Conservation (phyloP, 2,797 vertebrate species). For the Karalla daura region DNA sequence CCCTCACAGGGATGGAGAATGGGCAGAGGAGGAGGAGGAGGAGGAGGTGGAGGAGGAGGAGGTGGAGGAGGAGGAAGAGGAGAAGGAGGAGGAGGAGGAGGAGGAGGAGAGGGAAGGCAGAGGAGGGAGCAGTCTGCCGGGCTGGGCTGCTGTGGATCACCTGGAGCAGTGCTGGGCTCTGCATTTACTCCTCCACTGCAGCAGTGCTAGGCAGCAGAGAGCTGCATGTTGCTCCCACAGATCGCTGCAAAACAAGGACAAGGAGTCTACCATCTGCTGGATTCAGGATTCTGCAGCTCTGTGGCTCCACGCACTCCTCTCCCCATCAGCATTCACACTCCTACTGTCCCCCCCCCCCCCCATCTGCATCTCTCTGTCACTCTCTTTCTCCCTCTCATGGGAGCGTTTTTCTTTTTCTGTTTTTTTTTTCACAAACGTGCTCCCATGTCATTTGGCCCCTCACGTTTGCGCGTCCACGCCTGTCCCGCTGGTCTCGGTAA, state of each 20-base stretch:
- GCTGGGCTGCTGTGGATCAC: slow-evolving; percentile 81
- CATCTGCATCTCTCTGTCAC: slow-evolving; percentile 48
- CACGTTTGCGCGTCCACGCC: slow-evolving; percentile 45
- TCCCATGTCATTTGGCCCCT: slow-evolving; percentile 37
- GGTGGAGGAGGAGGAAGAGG: slow-evolving; percentile 38
- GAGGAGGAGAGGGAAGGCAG: slow-evolving; percentile 74
- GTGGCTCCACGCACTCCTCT: slow-evolving; percentile 52
- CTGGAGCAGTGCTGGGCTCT: slow-evolving; percentile 82
- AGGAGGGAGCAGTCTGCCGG: slow-evolving; percentile 81
- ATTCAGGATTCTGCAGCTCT: slow-evolving; percentile 84
- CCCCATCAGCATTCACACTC: slow-evolving; percentile 75
- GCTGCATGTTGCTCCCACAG: slow-evolving; percentile 84
- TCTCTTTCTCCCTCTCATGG: slow-evolving; percentile 36
- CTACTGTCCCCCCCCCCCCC: slow-evolving; percentile 58
- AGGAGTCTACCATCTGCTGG: slow-evolving; percentile 75
- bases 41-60: slow-evolving; percentile 36
- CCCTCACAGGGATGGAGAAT: slow-evolving; percentile 68
- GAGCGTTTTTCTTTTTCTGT: too few species aligned
- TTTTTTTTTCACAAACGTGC: slow-evolving; percentile 39
- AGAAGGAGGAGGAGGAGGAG: slow-evolving; percentile 55
- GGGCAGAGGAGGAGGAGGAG: slow-evolving; percentile 62
- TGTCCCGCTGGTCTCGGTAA: slow-evolving; percentile 47
- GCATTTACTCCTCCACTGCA: slow-evolving; percentile 87
- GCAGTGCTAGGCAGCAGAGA: slow-evolving; percentile 81
- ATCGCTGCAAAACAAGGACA: slow-evolving; percentile 82